phyloP scores from a whole-genome alignment of 2,113 vertebrate genomes.

The Danionella cerebrum region DNA sequence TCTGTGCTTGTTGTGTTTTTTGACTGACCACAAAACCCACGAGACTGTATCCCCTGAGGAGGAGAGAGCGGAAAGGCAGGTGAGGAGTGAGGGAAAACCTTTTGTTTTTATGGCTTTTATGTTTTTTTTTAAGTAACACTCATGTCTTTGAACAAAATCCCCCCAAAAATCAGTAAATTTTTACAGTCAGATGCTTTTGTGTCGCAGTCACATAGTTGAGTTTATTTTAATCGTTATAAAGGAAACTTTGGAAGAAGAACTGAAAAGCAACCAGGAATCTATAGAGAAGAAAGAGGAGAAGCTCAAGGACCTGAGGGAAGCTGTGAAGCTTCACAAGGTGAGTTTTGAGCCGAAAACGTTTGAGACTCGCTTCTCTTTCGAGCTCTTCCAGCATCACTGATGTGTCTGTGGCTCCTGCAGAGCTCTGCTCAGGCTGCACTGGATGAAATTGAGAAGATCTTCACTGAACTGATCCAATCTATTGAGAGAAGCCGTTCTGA shows the following conservation, averaged over 20 bases:
- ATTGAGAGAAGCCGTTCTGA: constrained; percentile 30
- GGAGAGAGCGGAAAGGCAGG: not conserved
- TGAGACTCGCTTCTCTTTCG: no score
- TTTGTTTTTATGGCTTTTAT: not conserved
- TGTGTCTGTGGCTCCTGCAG: not conserved
- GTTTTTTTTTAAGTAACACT: no score
- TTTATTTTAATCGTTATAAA: not conserved
- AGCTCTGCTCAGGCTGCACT: constrained; percentile 29
- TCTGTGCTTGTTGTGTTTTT: not conserved
- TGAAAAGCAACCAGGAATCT: not conserved
- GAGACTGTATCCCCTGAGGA: not conserved
- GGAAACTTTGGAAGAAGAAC: not conserved
- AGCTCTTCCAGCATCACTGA: no score
- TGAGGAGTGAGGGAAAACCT: not conserved
- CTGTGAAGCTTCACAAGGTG: constrained; percentile 20
- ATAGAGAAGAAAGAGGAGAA: not conserved
- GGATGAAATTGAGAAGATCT: constrained; percentile 30
- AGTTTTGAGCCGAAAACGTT: not conserved
- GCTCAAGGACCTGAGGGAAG: not conserved
- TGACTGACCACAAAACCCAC: not conserved
- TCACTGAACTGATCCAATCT: constrained; percentile 25
- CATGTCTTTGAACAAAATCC: no score
- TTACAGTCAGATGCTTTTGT: no score
- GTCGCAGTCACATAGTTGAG: no score
- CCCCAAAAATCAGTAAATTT: no score